Percentiles rank a stretch among this genome's conserved stretches.
phyloP scores from a whole-genome alignment of 2,113 vertebrate species.

The Cinclus mexicanus region DNA sequence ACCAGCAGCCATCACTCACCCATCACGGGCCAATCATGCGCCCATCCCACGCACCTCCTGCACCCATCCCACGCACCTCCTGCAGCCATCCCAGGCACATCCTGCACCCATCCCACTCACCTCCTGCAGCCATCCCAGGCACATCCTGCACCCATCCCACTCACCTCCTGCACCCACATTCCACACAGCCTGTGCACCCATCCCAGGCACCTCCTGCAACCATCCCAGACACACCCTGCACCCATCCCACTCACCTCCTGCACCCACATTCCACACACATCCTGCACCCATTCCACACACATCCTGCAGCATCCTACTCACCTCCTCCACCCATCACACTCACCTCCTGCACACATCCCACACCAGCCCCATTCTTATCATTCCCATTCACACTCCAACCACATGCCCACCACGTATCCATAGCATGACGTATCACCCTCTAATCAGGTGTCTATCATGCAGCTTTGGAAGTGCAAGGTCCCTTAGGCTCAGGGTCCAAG shows the following conservation, averaged over 20 bases:
- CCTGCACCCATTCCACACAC: too few relatives aligned
- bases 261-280: too few relatives aligned
- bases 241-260: too few relatives aligned
- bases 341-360: not conserved
- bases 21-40: accelerated
- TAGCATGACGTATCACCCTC: not conserved
- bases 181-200: too few relatives aligned
- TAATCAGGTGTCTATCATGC: accelerated
- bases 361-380: not conserved
- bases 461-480: not conserved
- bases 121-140: too few relatives aligned
- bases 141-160: not conserved
- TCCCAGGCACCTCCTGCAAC: too few relatives aligned
- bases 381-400: not conserved
- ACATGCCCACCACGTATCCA: accelerated
- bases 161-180: too few relatives aligned
- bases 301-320: too few relatives aligned
- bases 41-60: too few relatives aligned
- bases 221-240: too few relatives aligned
- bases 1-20: not conserved
- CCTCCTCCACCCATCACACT: not conserved
- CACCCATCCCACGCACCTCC: not conserved
- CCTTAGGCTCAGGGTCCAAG: not conserved
- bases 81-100: too few relatives aligned
- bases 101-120: not conserved